A percentile compares a stretch with the other conserved stretches of the same genome.
Conservation (phyloP, 1,140 invertebrate genomes). For the Bombus turneri region DNA sequence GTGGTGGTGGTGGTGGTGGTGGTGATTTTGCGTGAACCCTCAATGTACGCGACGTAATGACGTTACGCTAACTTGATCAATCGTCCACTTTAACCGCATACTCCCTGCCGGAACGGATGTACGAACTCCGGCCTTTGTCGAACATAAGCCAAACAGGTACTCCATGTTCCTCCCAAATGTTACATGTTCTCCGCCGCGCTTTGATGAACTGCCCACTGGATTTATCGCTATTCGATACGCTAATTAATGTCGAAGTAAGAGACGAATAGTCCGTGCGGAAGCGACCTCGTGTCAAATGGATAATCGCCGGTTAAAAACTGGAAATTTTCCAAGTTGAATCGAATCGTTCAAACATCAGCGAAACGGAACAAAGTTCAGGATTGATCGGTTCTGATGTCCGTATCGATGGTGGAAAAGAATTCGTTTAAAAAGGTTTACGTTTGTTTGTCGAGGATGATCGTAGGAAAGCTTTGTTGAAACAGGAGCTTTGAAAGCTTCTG, state of each 20-base stretch:
- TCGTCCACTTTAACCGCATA: constrained; percentile 64
- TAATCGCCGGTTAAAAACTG: background rate
- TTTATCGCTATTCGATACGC: constrained; percentile 68
- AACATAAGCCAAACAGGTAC: constrained; percentile 70
- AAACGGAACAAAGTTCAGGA: background rate
- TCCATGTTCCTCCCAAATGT: constrained; percentile 58
- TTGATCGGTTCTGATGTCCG: background rate
- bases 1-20: constrained; percentile 18
- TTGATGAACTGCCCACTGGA: constrained; percentile 51
- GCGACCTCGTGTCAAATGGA: background rate
- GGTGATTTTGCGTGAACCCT: constrained; percentile 68
- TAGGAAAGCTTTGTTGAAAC: background rate
- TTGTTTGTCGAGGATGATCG: background rate
- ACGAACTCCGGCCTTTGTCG: constrained; percentile 58
- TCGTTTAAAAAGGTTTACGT: background rate
- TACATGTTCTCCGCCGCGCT: constrained; percentile 36
- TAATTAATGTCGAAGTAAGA: constrained; percentile 48
- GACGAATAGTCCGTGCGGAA: constrained; percentile 11
- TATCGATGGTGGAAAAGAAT: background rate
- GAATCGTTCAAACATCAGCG: background rate
- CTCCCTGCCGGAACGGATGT: constrained; percentile 22
- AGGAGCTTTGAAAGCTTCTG: background rate
- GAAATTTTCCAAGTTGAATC: no score
- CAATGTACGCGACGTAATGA: constrained; percentile 68
- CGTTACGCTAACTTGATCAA: constrained; percentile 76